phyloP scores from a whole-genome alignment of 2,888 invertebrate genomes.

The Pomacea canaliculata region DNA sequence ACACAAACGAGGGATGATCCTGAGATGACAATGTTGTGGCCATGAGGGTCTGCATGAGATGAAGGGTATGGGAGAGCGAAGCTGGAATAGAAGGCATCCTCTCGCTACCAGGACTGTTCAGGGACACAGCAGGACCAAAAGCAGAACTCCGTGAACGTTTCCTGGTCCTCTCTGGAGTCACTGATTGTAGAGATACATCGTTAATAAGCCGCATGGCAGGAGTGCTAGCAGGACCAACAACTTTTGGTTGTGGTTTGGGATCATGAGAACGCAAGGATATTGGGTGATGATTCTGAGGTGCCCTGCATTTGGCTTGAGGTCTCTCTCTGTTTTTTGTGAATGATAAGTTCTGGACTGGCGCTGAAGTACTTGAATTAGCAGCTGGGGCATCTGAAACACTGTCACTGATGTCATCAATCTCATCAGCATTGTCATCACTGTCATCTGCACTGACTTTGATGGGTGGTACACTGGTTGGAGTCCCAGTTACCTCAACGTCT shows the following conservation, averaged over 20 bases:
- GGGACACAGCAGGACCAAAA: neutral
- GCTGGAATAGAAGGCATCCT: neutral
- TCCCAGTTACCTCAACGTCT: neutral
- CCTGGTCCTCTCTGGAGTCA: too few species aligned
- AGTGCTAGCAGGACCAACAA: neutral
- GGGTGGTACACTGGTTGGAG: neutral
- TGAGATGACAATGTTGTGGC: conserved; percentile 15
- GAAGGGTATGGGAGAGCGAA: conserved; percentile 11
- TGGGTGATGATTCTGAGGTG: neutral
- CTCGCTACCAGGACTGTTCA: neutral
- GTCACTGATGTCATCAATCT: too few species aligned
- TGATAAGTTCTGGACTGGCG: neutral
- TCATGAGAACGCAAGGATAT: neutral
- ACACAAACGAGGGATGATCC: conserved; percentile 23
- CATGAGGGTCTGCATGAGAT: conserved; percentile 14
- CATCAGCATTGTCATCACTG: too few species aligned
- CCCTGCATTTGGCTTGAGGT: neutral
- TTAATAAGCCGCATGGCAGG: too few species aligned
- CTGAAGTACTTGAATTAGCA: neutral
- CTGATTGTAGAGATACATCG: too few species aligned
- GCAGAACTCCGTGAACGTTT: too few species aligned
- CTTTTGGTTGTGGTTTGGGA: neutral
- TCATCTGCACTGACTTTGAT: too few species aligned
- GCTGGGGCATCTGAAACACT: too few species aligned
- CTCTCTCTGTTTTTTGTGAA: neutral